Conservation (phyloP, 2,113 vertebrate genomes). For the Nothoprocta pentlandii region DNA sequence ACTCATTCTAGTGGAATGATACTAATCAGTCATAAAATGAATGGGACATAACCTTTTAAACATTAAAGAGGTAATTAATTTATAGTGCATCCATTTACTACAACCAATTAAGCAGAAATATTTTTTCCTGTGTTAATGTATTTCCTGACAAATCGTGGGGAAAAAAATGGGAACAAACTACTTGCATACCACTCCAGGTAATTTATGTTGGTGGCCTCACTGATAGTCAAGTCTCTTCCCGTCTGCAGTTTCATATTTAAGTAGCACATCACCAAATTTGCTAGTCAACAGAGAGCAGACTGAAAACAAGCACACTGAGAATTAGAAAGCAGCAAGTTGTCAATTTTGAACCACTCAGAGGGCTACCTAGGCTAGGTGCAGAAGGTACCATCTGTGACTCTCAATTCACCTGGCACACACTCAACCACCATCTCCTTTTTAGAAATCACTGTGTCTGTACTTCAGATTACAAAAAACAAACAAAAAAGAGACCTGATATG, state of each 20-base stretch:
- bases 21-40: constrained; percentile 45
- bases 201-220: background rate
- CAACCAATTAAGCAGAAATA: constrained; percentile 40
- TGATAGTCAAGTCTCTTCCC: background rate
- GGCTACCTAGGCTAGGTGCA: background rate
- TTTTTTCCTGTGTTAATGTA: background rate
- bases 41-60: constrained; percentile 10
- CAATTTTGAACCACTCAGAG: background rate
- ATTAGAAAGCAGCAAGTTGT: background rate
- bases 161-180: background rate
- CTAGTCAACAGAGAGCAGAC: background rate
- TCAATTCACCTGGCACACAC: background rate
- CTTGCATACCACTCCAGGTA: background rate
- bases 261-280: background rate
- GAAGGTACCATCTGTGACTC: background rate
- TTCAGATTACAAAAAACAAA: background rate
- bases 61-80: constrained; percentile 40
- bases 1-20: constrained; percentile 18
- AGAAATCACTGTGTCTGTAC: background rate
- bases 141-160: background rate
- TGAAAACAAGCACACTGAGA: rapidly evolving
- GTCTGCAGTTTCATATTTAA: background rate
- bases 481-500: background rate
- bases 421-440: background rate
- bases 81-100: background rate